These are phyloP conservation scores for Siniperca obscura DNA, from an alignment of 2,797 vertebrate genomes.

Conservation along the genomic window DNA sequence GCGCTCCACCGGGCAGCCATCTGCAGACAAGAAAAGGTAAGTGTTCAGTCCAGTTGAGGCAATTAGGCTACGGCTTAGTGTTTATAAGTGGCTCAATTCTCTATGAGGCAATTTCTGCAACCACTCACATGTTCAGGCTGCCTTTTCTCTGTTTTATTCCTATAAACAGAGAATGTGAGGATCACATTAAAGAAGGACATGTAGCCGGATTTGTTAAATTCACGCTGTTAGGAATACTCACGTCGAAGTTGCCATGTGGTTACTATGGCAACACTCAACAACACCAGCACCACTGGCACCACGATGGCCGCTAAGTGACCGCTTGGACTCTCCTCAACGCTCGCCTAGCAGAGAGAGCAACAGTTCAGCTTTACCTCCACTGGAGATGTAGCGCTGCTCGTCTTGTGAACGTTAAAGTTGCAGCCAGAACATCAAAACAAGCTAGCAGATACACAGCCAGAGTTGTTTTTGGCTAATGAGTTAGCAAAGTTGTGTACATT, in stretches of 20 bases:
- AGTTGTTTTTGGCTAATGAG: not conserved
- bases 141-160: slow-evolving; percentile 64
- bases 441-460: too few relatives aligned
- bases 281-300: slow-evolving; percentile 67
- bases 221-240: slow-evolving; percentile 58
- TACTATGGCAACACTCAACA: slow-evolving; percentile 44
- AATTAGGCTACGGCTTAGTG: not conserved
- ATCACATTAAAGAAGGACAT: not conserved
- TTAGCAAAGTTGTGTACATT: not conserved
- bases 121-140: slow-evolving; percentile 69
- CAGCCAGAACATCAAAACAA: not conserved
- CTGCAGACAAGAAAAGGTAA: slow-evolving; percentile 48
- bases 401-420: not conserved
- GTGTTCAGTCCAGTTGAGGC: not conserved
- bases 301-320: slow-evolving; percentile 59
- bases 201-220: not conserved
- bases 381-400: not conserved
- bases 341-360: slow-evolving; percentile 49
- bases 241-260: slow-evolving; percentile 62
- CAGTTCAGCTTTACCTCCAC: not conserved
- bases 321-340: slow-evolving; percentile 3
- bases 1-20: slow-evolving; percentile 46
- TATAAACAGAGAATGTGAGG: slow-evolving; percentile 36
- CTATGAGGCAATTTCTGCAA: not conserved
- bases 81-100: not conserved